phyloP scores from a whole-genome alignment of 2,113 vertebrate genomes.

The Oryzias woworae region DNA sequence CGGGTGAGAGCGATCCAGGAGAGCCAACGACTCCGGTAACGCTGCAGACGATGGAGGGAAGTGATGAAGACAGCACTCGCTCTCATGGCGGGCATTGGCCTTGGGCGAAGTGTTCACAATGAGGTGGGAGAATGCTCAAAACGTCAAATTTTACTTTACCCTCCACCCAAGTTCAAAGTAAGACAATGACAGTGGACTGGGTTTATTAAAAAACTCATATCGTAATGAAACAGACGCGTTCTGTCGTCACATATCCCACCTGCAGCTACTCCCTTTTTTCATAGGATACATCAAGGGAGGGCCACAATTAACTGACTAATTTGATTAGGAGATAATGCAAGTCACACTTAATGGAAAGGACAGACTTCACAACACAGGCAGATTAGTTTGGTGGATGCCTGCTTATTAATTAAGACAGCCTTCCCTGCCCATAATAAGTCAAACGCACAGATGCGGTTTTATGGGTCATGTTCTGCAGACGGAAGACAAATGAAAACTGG shows the following conservation, averaged over 20 bases:
- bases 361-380: constrained; percentile 73
- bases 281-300: constrained; percentile 68
- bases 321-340: constrained; percentile 77
- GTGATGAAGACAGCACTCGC: constrained; percentile 44
- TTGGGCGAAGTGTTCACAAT: constrained; percentile 43
- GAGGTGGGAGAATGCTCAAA: constrained; percentile 37
- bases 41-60: constrained; percentile 4
- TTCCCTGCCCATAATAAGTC: constrained; percentile 52
- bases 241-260: constrained; percentile 51
- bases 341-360: constrained; percentile 76
- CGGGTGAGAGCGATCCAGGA: too few species aligned
- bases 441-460: constrained; percentile 59
- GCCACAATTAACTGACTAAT: constrained; percentile 77
- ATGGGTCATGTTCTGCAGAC: constrained; percentile 38
- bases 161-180: constrained; percentile 59
- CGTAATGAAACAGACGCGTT: constrained; percentile 65
- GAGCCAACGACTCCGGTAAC: too few species aligned
- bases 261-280: constrained; percentile 49
- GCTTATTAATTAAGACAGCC: constrained; percentile 77
- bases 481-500: constrained; percentile 37
- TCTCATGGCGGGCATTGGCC: constrained; percentile 56
- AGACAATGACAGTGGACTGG: constrained; percentile 54
- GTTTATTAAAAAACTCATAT: constrained; percentile 71
- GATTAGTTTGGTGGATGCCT: constrained; percentile 72
- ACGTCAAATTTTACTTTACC: constrained; percentile 61